Evolutionary conservation across 2,888 invertebrate species (phyloP), one percentile per base, ranked within the genome.

Genomic region (Himalopsyche anomala): DNA sequence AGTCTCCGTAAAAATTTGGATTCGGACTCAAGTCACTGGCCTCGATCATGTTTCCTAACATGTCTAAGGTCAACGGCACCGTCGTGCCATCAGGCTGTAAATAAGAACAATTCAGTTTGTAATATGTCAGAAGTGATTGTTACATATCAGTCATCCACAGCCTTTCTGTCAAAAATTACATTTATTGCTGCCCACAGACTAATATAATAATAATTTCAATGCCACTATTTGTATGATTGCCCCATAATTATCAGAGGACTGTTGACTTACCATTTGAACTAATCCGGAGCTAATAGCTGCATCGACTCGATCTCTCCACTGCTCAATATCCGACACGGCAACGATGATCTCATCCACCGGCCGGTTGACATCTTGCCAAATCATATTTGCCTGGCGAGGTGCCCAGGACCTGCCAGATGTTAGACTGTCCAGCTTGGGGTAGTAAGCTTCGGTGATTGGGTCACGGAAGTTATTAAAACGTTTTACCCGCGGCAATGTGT

Each of bases 11-110:
- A 79, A 93, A 90, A 28, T 91, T 92, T 3, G 90, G 89, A 89
- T 94, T 94, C 0, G 92, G 92, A 0, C 94, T 92, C 2, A 94
- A 89, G 54, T 92, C 91, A 51, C 93, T 91, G 0, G 94, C 90
- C 90, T 95, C 95, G 55, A 95, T 90, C 40, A 95, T 92, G 89
- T 95, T 94, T 0, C 95, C 95, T 79, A 95, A 90, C 17, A 94
- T 90, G 89, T 95, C 94, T 83, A 95, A 94, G 9, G 92, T 93
- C 36, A 95, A 89, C 0, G 89, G 90, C 0, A 93, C 89, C 6
- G 89, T 90, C 28, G 91, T 90, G 0, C 93, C 94, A 17, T 90
- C 89, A 12, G 91, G 90, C 92, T 92, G 87, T 17, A 89, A 88
- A 88, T 28, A 28, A 51, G 19, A 81, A 45, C 19, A 19, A 11